Base-by-base conservation (phyloP, 2,113 vertebrate species). In the Charina bottae region DNA sequence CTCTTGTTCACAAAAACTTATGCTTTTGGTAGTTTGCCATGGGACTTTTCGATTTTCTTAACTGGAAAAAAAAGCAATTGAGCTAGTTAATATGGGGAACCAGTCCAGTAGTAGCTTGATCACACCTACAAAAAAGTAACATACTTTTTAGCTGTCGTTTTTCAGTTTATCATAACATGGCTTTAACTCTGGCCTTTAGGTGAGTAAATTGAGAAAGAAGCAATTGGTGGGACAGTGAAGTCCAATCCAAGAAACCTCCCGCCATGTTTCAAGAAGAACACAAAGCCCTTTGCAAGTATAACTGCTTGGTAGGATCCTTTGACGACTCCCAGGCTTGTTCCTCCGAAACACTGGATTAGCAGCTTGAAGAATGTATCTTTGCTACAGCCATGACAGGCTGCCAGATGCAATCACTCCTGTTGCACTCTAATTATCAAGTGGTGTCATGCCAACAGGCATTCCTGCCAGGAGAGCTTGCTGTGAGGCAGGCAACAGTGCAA, bases 391-490 rank as follows among this genome's bases (percentile, higher is more conserved):
- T 84, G 91, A 89, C 91, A 89, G n/a, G 37, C 87, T 89, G 91
- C 87, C 72, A 92, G 91, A 60, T 89, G 87, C 91, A 92, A 92
- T 92, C 42, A 26, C n/a, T 92, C 72, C 58, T 84, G 72, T 60
- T 84, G 72, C 56, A 84, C 87, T 92, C 91, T 92, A 89, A 92
- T 92, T 92, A 89, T 78, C 87, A 56, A 28, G 12, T 84, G 72
- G 91, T 78, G 8, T 54, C 37, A n/a, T 89, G 87, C 91, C 91
- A 92, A 78, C 87, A 62, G 58, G 83, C 46, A 0, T 37, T 62
- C 68, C 78, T 83, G 59, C 68, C 72, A 62, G 91, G 46, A 89
- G 58, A 89, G 13, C 91, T 62, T 60, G 56, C 72, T 92, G 91
- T 33, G 23, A 84, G 68, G 56, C 56, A 23, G 24, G 72, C 72